Conservation (phyloP, 2,113 vertebrate species). For the Corvus moneduloides region DNA sequence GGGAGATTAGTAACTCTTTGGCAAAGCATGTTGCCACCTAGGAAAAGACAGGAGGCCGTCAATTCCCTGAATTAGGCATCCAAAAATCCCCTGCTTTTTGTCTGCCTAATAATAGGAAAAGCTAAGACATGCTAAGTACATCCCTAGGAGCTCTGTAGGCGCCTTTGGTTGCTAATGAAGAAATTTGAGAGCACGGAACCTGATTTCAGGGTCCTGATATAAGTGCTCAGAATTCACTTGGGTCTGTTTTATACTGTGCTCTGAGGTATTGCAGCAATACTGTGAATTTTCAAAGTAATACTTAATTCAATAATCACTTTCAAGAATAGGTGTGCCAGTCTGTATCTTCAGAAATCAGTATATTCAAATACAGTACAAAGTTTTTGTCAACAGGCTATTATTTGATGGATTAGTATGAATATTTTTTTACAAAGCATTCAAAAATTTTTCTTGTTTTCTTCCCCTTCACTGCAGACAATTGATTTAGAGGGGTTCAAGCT, state of each 20-base stretch:
- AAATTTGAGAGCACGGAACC: background rate
- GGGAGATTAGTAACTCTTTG: background rate
- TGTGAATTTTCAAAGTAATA: background rate
- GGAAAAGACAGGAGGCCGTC: background rate
- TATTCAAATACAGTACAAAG: background rate
- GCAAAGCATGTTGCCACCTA: background rate
- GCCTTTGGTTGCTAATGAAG: background rate
- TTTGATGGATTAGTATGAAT: background rate
- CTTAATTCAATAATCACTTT: background rate
- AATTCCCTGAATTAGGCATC: background rate
- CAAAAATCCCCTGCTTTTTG: background rate
- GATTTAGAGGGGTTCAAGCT: conserved; percentile 94
- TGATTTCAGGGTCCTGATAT: background rate
- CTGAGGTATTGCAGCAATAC: background rate
- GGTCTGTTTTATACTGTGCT: background rate
- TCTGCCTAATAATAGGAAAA: background rate
- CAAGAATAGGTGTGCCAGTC: background rate
- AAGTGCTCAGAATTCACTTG: background rate
- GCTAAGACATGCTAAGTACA: background rate
- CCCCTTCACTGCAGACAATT: conserved; percentile 75
- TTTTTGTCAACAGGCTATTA: background rate
- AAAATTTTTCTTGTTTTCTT: too few species aligned
- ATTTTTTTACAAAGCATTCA: background rate
- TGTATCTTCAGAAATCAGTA: background rate
- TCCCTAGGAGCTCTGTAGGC: background rate